Evolutionary conservation across 2,797 vertebrate species (phyloP).

Genomic region (Valencia hispanica): DNA sequence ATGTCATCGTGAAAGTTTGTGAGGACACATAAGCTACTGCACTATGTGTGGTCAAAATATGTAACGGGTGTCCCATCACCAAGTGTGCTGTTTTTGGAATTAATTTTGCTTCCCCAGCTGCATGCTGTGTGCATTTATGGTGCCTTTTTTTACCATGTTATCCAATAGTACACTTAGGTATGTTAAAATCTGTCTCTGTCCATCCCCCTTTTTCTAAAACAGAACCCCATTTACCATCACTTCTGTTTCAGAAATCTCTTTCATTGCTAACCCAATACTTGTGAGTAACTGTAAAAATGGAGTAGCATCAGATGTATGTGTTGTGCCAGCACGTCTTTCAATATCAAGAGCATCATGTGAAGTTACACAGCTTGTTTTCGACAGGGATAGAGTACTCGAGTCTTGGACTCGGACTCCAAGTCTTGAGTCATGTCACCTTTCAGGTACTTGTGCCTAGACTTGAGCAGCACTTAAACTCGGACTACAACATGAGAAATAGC

Average conservation of each 20-base stretch:
- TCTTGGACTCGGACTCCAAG: too few species aligned
- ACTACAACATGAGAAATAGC: too few species aligned
- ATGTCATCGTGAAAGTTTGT: background rate
- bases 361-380: too few species aligned
- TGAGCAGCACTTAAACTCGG: too few species aligned
- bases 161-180: background rate
- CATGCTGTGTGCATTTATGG: background rate
- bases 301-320: too few species aligned
- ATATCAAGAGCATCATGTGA: too few species aligned
- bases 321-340: too few species aligned
- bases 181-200: background rate
- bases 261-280: too few species aligned
- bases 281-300: too few species aligned
- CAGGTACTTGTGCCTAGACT: too few species aligned
- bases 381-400: too few species aligned
- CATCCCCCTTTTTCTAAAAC: background rate
- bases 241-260: background rate
- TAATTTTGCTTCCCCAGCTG: background rate
- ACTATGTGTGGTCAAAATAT: slow-evolving; percentile 7
- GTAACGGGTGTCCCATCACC: slow-evolving; percentile 20
- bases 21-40: slow-evolving; percentile 16
- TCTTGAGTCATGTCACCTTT: too few species aligned
- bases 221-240: background rate
- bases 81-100: slow-evolving; percentile 4
- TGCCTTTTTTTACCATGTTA: slow-evolving; percentile 4